A percentile compares a stretch with the other conserved stretches of the same genome.
These are phyloP conservation scores for Helicorthomorpha holstii DNA, from an alignment of 1,140 invertebrate genomes.

Conservation along the genomic window DNA sequence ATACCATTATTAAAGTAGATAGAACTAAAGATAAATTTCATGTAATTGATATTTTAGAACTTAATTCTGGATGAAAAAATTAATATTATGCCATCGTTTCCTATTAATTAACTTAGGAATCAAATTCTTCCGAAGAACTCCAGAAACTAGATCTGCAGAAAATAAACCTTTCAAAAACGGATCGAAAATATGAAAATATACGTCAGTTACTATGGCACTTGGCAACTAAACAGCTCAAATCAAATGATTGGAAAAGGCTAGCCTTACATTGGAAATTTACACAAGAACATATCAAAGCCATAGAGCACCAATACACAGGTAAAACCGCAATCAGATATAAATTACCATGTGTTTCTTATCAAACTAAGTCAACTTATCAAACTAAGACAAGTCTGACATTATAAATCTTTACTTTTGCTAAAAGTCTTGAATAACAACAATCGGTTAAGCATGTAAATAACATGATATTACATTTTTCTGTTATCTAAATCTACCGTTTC, in stretches of 20 bases:
- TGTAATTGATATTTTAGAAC: neutral
- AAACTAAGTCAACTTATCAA: too few relatives aligned
- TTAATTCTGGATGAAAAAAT: neutral
- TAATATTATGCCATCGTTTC: neutral
- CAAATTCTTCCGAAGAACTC: neutral
- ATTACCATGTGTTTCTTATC: too few relatives aligned
- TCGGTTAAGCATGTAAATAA: too few relatives aligned
- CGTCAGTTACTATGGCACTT: slow-evolving; percentile 41
- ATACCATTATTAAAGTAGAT: slow-evolving; percentile 60
- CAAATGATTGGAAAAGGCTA: slow-evolving; percentile 49
- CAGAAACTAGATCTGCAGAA: neutral
- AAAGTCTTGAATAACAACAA: too few relatives aligned
- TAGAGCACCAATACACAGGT: slow-evolving; percentile 60
- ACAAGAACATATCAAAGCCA: slow-evolving; percentile 48
- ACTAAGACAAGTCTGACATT: too few relatives aligned
- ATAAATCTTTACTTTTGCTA: too few relatives aligned
- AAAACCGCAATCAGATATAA: too few relatives aligned
- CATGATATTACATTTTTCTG: too few relatives aligned
- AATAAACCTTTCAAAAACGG: neutral
- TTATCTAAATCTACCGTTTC: too few relatives aligned
- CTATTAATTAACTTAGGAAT: neutral
- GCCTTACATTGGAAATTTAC: slow-evolving; percentile 52
- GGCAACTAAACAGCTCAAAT: slow-evolving; percentile 45
- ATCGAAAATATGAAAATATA: slow-evolving; percentile 19
- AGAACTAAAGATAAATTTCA: slow-evolving; percentile 5